phyloP scores from a whole-genome alignment of 2,797 vertebrate species.

The Poeciliopsis infans region DNA sequence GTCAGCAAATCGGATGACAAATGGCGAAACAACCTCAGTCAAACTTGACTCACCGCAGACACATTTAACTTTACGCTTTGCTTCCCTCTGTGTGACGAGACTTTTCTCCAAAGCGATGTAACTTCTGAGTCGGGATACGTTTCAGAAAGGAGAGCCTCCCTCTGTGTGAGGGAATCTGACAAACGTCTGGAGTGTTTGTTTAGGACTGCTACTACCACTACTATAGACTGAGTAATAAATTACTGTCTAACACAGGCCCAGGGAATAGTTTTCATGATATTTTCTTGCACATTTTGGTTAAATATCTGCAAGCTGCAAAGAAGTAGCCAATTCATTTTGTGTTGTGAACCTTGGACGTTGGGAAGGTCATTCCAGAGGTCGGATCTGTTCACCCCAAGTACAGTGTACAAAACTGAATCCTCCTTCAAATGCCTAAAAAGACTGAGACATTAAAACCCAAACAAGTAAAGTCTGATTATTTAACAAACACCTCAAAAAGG shows the following conservation, averaged over 20 bases:
- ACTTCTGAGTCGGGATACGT: conserved; percentile 45
- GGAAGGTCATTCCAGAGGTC: not conserved
- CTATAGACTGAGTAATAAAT: not conserved
- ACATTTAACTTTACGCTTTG: conserved; percentile 10
- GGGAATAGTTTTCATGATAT: not conserved
- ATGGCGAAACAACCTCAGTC: not conserved
- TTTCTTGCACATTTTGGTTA: not conserved
- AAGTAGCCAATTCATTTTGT: not conserved
- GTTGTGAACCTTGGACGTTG: not conserved
- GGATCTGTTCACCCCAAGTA: not conserved
- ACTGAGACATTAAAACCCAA: not conserved
- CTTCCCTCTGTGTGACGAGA: conserved; percentile 25
- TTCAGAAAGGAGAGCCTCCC: conserved; percentile 47
- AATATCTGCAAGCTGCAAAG: not conserved
- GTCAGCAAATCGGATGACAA: conserved; percentile 8
- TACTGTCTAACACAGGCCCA: not conserved
- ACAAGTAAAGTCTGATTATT: conserved; percentile 11
- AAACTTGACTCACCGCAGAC: conserved; percentile 14
- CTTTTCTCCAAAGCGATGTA: conserved; percentile 2
- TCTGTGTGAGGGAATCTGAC: conserved; percentile 38
- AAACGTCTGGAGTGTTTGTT: conserved; percentile 37
- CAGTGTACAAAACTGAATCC: not conserved
- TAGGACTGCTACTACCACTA: conserved; percentile 19
- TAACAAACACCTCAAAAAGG: conserved; percentile 33
- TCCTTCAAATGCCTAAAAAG: not conserved